Evolutionary conservation across 2,888 invertebrate genomes (phyloP), one percentile per base, ranked within the genome.

Genomic region (Phlogophora meticulosa): DNA sequence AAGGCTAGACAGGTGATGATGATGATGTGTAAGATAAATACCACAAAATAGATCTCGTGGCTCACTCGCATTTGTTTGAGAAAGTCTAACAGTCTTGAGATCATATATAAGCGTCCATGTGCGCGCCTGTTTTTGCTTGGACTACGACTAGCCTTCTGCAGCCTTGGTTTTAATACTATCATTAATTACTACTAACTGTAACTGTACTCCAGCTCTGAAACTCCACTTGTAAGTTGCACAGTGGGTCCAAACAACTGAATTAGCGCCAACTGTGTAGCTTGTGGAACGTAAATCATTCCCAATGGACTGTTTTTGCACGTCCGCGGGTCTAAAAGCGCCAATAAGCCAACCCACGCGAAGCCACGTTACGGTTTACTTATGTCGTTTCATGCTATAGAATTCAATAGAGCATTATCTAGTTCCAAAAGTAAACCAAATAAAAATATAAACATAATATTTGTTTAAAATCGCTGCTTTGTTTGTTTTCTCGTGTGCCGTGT

Each of bases 251-350:
- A 63, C 73, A 65, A 77, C 65, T 77, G 64, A 75, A 77, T 75
- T 77, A 77, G 55, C 40, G 22, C 62, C 58, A 63, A 76, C 75
- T 68, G 48, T 34, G 49, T 38, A 60, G 74, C 60, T 75, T 55
- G 43, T 36, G 45, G 38, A 28, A 52, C 73, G 61, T 76, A 59
- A 72, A 76, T 76, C 73, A 76, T 62, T 58, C 42, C 43, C 34
- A 15, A 34, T 10, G 49, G 24, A 63, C 43, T 51, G 75, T 77
- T 75, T 72, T 72, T 77, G 75, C 51, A 17, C 36, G 34, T 32
- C 32, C 32, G 17, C 34, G 32, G 32, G 38, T 11, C 36, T 17
- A 2, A 52, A 9, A 32, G 57, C 28, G 17, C 28, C 51, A 45
- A 36, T 52, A 57, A 51, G 24, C 2, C n/a, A 36, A 60, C 15